Evolutionary conservation across 2,113 vertebrate species (phyloP).

Genomic region (Festucalex cinctus): DNA sequence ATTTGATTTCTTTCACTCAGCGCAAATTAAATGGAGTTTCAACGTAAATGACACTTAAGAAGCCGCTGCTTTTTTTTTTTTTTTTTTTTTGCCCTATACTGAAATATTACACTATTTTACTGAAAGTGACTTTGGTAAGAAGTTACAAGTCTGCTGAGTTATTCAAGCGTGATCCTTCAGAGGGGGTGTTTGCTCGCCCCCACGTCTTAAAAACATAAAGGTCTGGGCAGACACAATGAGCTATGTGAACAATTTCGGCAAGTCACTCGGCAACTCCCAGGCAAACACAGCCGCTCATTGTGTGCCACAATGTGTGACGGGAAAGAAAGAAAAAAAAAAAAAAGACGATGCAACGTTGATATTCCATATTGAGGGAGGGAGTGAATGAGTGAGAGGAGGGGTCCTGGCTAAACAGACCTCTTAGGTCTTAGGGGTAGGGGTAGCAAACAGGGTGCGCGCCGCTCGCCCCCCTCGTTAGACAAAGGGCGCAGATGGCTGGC

Average conservation of each 20-base stretch:
- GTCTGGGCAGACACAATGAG: slow-evolving; percentile 62
- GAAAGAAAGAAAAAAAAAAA: slow-evolving; percentile 28
- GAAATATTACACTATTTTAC: slow-evolving; percentile 21
- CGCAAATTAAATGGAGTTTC: slow-evolving; percentile 39
- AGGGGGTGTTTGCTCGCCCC: slow-evolving; percentile 18
- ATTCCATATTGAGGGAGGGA: slow-evolving; percentile 48
- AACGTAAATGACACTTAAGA: slow-evolving; percentile 3
- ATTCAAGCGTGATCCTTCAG: slow-evolving; percentile 50
- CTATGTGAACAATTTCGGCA: slow-evolving; percentile 56
- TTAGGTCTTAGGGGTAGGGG: slow-evolving; percentile 21
- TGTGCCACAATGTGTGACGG: slow-evolving; percentile 38
- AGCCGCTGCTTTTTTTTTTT: not conserved
- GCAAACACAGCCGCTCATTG: slow-evolving; percentile 61
- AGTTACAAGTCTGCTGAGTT: slow-evolving; percentile 41
- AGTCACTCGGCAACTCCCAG: slow-evolving; percentile 62
- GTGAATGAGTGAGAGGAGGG: slow-evolving; percentile 21
- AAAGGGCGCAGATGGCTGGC: slow-evolving; percentile 72
- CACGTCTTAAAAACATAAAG: slow-evolving; percentile 14
- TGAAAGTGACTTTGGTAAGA: slow-evolving; percentile 30
- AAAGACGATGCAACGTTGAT: slow-evolving; percentile 48
- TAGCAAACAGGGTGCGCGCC: slow-evolving; percentile 30
- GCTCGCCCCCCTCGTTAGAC: slow-evolving; percentile 57
- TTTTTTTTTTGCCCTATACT: slow-evolving; percentile 22
- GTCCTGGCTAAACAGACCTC: slow-evolving; percentile 9
- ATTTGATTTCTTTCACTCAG: slow-evolving; percentile 22